A percentile compares a stretch with the other conserved stretches of the same genome.
Conservation (phyloP, 1,140 invertebrate genomes). For the Drosophila elegans region DNA sequence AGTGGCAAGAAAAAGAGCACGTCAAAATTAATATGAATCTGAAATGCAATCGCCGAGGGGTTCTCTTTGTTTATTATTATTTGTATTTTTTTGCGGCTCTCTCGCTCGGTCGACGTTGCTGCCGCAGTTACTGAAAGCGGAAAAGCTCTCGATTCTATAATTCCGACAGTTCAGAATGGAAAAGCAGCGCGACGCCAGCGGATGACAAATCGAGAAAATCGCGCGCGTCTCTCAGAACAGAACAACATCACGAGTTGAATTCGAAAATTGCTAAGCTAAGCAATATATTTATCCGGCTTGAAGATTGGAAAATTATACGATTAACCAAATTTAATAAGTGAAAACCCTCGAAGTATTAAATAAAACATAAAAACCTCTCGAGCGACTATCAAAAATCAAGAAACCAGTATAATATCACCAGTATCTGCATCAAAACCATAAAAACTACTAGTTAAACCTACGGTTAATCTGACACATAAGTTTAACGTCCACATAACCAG, state of each 20-base stretch:
- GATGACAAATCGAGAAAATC: slow-evolving; percentile 50
- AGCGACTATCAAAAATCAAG: slow-evolving; percentile 1
- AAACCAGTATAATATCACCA: too few relatives aligned
- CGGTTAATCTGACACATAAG: neutral
- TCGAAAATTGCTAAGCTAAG: neutral
- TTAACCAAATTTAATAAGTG: neutral
- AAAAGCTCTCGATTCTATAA: slow-evolving; percentile 64
- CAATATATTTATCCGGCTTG: slow-evolving; percentile 22
- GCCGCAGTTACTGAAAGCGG: slow-evolving; percentile 55
- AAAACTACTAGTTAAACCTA: slow-evolving; percentile 5
- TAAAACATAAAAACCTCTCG: neutral
- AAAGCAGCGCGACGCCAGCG: slow-evolving; percentile 73
- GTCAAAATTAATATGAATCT: slow-evolving; percentile 33
- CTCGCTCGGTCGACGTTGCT: neutral
- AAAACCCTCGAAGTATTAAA: neutral
- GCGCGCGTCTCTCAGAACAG: slow-evolving; percentile 27
- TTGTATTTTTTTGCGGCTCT: slow-evolving; percentile 9
- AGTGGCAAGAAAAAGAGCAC: slow-evolving; percentile 24
- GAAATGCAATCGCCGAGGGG: slow-evolving; percentile 34
- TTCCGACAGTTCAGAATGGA: slow-evolving; percentile 73
- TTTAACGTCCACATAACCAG: slow-evolving; percentile 11
- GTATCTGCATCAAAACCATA: neutral
- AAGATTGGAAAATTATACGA: neutral
- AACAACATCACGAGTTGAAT: slow-evolving; percentile 2
- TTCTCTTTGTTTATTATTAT: slow-evolving; percentile 23